phyloP scores from a whole-genome alignment of 2,797 vertebrate genomes.

The Sebastes oblongus region DNA sequence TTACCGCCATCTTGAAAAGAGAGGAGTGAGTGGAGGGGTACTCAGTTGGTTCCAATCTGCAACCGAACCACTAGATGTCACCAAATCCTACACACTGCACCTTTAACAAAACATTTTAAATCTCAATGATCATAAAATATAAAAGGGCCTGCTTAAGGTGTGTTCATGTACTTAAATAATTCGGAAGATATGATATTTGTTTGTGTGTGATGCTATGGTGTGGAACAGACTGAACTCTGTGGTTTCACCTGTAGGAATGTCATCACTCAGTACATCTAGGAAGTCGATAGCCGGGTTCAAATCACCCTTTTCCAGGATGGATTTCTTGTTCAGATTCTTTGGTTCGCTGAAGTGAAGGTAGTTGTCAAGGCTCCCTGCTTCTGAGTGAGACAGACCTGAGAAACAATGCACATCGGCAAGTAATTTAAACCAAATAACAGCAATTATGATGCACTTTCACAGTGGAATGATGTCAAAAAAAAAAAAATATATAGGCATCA shows the following conservation, averaged over 20 bases:
- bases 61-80: too few species aligned
- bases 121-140: not conserved
- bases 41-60: too few species aligned
- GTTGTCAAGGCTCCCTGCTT: slow-evolving; percentile 87
- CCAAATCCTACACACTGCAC: too few species aligned
- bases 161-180: not conserved
- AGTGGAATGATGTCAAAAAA: not conserved
- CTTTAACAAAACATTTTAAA: not conserved
- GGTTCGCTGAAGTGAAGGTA: slow-evolving; percentile 90
- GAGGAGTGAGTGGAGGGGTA: too few species aligned
- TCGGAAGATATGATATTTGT: not conserved
- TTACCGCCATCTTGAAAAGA: too few species aligned
- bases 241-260: slow-evolving; percentile 88
- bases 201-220: not conserved
- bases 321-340: slow-evolving; percentile 84
- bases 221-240: not conserved
- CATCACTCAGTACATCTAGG: slow-evolving; percentile 89
- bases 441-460: not conserved
- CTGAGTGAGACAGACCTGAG: slow-evolving; percentile 86
- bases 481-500: not conserved
- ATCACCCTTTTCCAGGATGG: slow-evolving; percentile 85
- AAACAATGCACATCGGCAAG: not conserved
- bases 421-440: not conserved
- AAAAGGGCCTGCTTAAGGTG: not conserved
- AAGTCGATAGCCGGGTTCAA: slow-evolving; percentile 90